Evolutionary conservation across 64 coral and sea anemone genomes (phyloP).

Genomic region (Orbicella faveolata): DNA sequence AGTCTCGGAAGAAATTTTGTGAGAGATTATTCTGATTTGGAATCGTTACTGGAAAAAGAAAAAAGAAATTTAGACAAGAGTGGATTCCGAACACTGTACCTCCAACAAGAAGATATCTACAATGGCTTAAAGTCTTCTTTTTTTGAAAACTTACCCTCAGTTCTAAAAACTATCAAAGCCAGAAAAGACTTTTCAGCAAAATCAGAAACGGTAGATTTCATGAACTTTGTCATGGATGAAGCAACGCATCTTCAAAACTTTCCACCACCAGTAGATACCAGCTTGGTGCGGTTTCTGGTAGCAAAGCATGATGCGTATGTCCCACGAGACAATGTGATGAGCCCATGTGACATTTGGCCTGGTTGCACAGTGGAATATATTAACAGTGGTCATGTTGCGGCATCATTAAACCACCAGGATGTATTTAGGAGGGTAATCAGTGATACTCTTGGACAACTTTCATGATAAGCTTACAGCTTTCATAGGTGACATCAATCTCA

Average conservation of each 20-base stretch:
- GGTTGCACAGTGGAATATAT: conserved; percentile 65
- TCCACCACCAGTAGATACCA: conserved; percentile 66
- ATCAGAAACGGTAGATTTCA: conserved; percentile 75
- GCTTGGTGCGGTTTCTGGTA: conserved; percentile 68
- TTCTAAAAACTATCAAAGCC: conserved; percentile 35
- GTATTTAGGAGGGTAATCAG: conserved; percentile 79
- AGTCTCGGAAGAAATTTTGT: neutral
- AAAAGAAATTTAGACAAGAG: neutral
- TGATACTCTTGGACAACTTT: conserved; percentile 56
- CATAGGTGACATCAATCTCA: too few relatives aligned
- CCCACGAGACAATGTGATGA: conserved; percentile 59
- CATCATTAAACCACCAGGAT: conserved; percentile 50
- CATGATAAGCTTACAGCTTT: neutral
- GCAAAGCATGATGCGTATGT: conserved; percentile 85
- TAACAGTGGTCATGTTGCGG: conserved; percentile 67
- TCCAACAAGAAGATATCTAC: conserved; percentile 65
- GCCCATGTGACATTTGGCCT: conserved; percentile 67
- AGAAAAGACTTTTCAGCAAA: neutral
- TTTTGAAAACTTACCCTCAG: conserved; percentile 62
- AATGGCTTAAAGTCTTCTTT: conserved; percentile 53
- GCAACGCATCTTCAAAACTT: conserved; percentile 85
- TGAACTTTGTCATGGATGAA: conserved; percentile 89
- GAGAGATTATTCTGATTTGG: neutral
- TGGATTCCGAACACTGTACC: conserved; percentile 55
- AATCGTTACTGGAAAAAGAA: conserved; percentile 3